These are phyloP conservation scores for Cuniculus paca DNA, from an alignment of 2,797 vertebrate genomes.

Conservation along the genomic window DNA sequence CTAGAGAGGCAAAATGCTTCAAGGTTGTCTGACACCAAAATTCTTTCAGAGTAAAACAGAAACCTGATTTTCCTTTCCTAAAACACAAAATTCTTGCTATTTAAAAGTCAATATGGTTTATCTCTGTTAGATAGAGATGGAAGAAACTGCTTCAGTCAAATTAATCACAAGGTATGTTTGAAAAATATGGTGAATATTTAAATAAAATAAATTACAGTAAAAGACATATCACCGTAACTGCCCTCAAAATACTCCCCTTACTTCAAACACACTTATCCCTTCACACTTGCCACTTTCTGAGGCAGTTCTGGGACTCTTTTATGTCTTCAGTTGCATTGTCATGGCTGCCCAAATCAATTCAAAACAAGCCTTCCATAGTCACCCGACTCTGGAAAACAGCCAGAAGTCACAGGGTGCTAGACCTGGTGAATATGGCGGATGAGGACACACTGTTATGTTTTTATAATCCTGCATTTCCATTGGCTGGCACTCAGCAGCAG, in stretches of 20 bases:
- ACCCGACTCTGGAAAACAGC: neutral
- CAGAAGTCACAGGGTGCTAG: neutral
- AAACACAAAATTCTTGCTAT: conserved; percentile 1
- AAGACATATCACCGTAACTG: neutral
- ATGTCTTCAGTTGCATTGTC: neutral
- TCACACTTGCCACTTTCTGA: neutral
- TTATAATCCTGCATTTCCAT: neutral
- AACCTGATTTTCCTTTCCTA: conserved; percentile 3
- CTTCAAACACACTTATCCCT: neutral
- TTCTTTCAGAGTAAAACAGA: conserved; percentile 34
- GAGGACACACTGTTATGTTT: neutral
- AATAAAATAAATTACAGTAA: neutral
- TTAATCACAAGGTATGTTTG: neutral
- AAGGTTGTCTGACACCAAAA: neutral
- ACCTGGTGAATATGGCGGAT: neutral
- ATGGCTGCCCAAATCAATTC: neutral
- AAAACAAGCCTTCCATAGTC: neutral
- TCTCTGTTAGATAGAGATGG: neutral
- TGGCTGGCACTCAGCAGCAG: neutral
- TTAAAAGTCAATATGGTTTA: neutral
- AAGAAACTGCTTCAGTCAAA: conserved; percentile 59
- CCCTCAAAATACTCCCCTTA: neutral
- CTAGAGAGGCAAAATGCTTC: neutral
- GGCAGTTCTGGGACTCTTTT: neutral
- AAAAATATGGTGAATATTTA: neutral